phyloP scores from a whole-genome alignment of 2,113 vertebrate genomes.

The Crotalus viridis region DNA sequence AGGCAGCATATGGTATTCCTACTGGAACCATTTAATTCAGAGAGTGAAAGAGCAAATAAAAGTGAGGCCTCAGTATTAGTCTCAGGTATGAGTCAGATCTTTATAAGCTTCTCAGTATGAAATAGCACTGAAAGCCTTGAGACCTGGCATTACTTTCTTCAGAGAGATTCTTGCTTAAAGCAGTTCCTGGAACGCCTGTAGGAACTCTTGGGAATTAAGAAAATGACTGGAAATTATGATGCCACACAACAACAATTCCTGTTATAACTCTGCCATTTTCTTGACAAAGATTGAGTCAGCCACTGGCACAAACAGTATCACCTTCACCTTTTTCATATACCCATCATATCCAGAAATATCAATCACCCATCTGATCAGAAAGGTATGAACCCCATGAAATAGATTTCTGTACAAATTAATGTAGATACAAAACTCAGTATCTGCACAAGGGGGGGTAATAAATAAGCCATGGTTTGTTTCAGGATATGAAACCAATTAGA shows the following conservation, averaged over 20 bases:
- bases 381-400: background rate
- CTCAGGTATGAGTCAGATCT: background rate
- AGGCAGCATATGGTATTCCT: background rate
- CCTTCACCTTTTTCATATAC: background rate
- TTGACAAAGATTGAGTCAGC: constrained; percentile 1
- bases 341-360: background rate
- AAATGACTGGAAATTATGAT: background rate
- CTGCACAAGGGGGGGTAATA: background rate
- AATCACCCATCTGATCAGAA: background rate
- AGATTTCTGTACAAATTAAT: background rate
- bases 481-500: background rate
- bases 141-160: background rate
- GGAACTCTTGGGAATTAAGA: background rate
- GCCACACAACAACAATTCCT: background rate
- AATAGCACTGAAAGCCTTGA: background rate
- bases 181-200: background rate
- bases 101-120: background rate
- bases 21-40: background rate
- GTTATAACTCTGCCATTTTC: background rate
- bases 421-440: background rate
- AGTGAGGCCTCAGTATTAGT: background rate
- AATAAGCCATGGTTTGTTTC: background rate
- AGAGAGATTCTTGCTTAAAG: background rate
- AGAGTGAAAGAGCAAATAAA: background rate
- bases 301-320: background rate